Conservation (phyloP, 2,888 invertebrate genomes). For the Saturnia japonica region DNA sequence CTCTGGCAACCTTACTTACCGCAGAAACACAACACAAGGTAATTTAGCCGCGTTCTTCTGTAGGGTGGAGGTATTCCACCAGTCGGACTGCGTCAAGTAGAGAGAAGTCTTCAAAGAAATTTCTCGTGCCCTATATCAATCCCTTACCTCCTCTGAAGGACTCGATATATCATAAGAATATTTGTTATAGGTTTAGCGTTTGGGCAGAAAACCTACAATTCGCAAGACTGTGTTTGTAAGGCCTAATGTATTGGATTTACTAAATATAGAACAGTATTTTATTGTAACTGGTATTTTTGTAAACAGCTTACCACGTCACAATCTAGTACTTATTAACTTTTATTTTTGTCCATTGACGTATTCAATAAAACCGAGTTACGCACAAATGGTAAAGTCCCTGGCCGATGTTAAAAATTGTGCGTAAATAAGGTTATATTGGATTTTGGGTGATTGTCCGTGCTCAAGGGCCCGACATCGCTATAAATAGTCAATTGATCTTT, state of each 20-base stretch:
- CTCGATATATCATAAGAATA: no score
- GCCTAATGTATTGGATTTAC: neutral
- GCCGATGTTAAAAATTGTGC: neutral
- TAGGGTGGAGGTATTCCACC: no score
- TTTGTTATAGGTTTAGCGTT: no score
- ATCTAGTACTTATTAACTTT: neutral
- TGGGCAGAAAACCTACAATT: no score
- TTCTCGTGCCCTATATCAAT: no score
- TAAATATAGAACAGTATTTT: neutral
- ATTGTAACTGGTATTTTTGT: neutral
- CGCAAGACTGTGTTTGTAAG: no score
- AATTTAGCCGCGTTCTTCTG: no score
- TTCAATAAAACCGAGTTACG: neutral
- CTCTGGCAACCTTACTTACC: no score
- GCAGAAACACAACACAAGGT: no score
- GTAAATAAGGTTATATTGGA: neutral
- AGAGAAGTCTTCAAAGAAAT: no score
- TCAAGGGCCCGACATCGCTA: neutral
- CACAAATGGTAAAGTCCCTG: neutral
- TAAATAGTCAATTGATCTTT: neutral
- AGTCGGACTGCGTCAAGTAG: no score
- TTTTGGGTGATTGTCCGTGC: neutral
- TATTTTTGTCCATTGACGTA: neutral
- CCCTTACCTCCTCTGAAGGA: no score
- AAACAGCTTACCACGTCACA: neutral